Evolutionary conservation across 2,797 vertebrate species (phyloP).

Genomic region (Coregonus sp.): DNA sequence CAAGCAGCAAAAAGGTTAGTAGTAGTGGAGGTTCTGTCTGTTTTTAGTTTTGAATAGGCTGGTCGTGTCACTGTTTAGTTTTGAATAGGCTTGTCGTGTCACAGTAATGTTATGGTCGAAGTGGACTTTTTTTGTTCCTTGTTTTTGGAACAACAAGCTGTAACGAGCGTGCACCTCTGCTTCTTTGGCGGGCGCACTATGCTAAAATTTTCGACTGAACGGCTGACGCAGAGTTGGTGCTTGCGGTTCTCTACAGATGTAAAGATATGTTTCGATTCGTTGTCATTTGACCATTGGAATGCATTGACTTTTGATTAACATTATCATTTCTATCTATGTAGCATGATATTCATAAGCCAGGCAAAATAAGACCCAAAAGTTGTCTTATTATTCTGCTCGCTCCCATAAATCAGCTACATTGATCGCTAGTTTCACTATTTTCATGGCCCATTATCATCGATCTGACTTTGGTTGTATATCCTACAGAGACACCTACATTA

Average conservation of each 20-base stretch:
- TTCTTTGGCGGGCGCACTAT: neutral
- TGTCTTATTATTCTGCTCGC: neutral
- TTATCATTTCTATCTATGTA: neutral
- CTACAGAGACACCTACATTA: too few relatives aligned
- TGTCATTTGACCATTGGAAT: neutral
- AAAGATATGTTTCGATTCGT: neutral
- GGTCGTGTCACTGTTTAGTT: neutral
- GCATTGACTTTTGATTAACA: neutral
- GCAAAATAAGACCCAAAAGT: neutral
- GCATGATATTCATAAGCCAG: neutral
- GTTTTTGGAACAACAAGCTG: constrained; percentile 6
- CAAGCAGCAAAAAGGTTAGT: constrained; percentile 97
- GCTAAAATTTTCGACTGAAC: constrained; percentile 10
- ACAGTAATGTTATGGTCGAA: neutral
- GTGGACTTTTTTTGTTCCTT: constrained; percentile 42
- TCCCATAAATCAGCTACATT: neutral
- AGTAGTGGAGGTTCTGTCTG: neutral
- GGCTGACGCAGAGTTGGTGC: too few relatives aligned
- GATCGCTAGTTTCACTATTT: neutral
- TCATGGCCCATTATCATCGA: neutral
- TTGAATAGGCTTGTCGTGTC: neutral
- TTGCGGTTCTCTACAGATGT: neutral
- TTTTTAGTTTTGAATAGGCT: neutral
- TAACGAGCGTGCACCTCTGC: neutral
- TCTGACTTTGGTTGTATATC: too few relatives aligned